phyloP scores from a whole-genome alignment of 2,888 invertebrate species.

The Melinaea marsaeus region DNA sequence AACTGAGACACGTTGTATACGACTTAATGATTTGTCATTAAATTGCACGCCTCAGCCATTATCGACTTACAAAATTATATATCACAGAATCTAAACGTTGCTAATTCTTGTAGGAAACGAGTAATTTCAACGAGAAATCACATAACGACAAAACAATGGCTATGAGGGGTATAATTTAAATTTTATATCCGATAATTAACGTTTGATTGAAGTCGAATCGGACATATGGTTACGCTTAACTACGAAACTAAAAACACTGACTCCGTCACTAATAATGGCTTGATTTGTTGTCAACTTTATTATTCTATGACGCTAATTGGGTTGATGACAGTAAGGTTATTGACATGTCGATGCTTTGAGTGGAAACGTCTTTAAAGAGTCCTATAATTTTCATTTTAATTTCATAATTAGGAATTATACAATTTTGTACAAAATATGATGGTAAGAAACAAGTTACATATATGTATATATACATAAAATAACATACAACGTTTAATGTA shows the following conservation, averaged over 20 bases:
- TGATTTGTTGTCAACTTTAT: background rate
- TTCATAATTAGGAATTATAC: no score
- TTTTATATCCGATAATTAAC: slow-evolving; percentile 36
- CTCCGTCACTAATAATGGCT: background rate
- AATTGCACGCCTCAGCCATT: background rate
- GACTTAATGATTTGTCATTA: background rate
- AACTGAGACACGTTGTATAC: background rate
- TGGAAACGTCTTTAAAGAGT: no score
- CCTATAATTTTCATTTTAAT: no score
- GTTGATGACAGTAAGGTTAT: no score
- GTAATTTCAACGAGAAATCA: slow-evolving; percentile 18
- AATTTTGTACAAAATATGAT: no score
- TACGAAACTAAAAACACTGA: background rate
- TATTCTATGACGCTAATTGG: no score
- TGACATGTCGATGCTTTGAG: no score
- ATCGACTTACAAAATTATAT: background rate
- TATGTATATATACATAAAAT: background rate
- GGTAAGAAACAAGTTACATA: no score
- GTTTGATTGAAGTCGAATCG: slow-evolving; percentile 35
- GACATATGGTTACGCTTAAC: slow-evolving; percentile 26
- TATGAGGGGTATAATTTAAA: slow-evolving; percentile 27
- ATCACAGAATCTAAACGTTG: background rate
- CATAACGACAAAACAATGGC: slow-evolving; percentile 36
- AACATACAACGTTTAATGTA: background rate
- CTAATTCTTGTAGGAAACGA: slow-evolving; percentile 6